Conservation (phyloP, 1,140 invertebrate species). For the Listronotus bonariensis region DNA sequence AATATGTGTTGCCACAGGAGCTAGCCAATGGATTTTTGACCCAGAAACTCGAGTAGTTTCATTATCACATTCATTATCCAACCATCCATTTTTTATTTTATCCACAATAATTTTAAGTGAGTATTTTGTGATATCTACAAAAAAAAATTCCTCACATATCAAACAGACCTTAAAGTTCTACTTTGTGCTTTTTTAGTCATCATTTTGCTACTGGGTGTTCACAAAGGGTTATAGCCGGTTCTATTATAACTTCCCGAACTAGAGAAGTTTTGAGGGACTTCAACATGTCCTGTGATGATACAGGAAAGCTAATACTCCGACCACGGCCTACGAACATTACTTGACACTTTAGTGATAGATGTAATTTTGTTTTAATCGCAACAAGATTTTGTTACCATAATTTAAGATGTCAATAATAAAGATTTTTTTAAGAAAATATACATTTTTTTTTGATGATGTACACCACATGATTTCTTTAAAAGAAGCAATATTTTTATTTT, state of each 20-base stretch:
- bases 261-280: conserved; percentile 89
- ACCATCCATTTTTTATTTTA: conserved; percentile 96
- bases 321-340: conserved; percentile 68
- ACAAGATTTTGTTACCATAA: neutral
- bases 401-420: conserved; percentile 3
- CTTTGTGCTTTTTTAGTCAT: conserved; percentile 67
- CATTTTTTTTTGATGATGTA: conserved; percentile 4
- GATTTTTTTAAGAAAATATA: neutral
- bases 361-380: conserved; percentile 2
- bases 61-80: conserved; percentile 87
- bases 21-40: conserved; percentile 94
- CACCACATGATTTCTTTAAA: too few relatives aligned
- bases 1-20: conserved; percentile 86
- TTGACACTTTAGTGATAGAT: conserved; percentile 33
- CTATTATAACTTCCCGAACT: conserved; percentile 91
- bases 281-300: conserved; percentile 98
- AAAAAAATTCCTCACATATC: neutral
- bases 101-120: conserved; percentile 82
- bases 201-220: conserved; percentile 89
- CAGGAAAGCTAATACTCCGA: conserved; percentile 87
- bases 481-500: too few relatives aligned
- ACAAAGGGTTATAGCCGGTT: conserved; percentile 95
- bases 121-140: conserved; percentile 15
- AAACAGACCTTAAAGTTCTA: neutral
- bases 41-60: conserved; percentile 85